Percentiles rank a stretch among this genome's conserved stretches.
Evolutionary conservation across 2,113 vertebrate genomes (phyloP).

Genomic region (Choloepus hoffmanni): DNA sequence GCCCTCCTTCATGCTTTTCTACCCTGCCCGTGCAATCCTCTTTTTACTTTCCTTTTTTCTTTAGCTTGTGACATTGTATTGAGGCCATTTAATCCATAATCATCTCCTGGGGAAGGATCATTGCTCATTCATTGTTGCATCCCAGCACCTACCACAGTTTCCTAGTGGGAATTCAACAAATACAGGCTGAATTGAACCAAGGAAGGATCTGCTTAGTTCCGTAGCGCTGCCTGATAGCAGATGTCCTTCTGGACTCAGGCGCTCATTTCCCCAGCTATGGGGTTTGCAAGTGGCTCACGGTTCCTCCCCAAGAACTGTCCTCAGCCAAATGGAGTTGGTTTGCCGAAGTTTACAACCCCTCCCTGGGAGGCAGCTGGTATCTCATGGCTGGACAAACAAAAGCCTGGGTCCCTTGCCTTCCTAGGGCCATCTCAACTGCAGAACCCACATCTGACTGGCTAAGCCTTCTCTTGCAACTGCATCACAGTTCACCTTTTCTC

Average conservation of each 20-base stretch:
- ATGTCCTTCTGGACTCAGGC: background rate
- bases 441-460: rapidly evolving
- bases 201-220: background rate
- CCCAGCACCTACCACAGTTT: background rate
- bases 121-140: background rate
- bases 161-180: background rate
- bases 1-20: background rate
- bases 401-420: background rate
- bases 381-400: background rate
- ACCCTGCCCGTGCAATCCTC: background rate
- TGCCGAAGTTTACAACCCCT: background rate
- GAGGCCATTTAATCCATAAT: background rate
- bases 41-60: rapidly evolving
- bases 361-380: background rate
- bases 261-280: background rate
- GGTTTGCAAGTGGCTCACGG: background rate
- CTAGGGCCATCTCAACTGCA: background rate
- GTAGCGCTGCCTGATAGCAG: background rate
- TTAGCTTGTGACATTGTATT: background rate
- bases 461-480: background rate
- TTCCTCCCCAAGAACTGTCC: background rate
- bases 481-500: rapidly evolving
- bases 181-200: background rate
- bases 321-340: background rate
- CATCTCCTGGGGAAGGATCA: background rate